These are phyloP conservation scores for Eristalis arbustorum DNA, from an alignment of 2,888 invertebrate species.

Conservation along the genomic window DNA sequence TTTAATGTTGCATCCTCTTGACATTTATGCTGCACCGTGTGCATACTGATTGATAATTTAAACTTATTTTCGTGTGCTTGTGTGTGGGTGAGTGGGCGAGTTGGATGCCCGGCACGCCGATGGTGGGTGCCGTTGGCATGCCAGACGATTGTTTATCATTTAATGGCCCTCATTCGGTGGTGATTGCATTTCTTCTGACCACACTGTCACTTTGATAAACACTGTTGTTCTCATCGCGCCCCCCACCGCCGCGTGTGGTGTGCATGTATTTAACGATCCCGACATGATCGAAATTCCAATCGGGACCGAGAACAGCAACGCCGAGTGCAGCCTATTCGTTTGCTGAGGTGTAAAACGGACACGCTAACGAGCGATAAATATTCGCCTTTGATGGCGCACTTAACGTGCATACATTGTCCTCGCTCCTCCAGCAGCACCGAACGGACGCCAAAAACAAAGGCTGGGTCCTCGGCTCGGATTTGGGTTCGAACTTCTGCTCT, in stretches of 20 bases:
- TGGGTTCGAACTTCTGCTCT: not conserved
- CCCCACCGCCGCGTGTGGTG: not conserved
- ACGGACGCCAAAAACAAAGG: constrained; percentile 2
- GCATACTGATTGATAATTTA: constrained; percentile 69
- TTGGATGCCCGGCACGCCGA: not conserved
- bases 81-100: not conserved
- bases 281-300: constrained; percentile 59
- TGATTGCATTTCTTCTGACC: constrained; percentile 64
- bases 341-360: constrained; percentile 63
- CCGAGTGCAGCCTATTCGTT: constrained; percentile 22
- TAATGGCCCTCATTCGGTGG: constrained; percentile 65
- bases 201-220: constrained; percentile 61
- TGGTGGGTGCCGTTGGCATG: constrained; percentile 34
- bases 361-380: constrained; percentile 66
- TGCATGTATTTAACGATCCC: constrained; percentile 16
- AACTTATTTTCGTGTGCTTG: constrained; percentile 47
- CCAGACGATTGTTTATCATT: constrained; percentile 65
- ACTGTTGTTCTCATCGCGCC: constrained; percentile 19
- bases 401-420: constrained; percentile 64
- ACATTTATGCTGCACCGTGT: constrained; percentile 68
- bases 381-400: constrained; percentile 63
- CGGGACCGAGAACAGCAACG: constrained; percentile 8
- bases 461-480: constrained; percentile 26
- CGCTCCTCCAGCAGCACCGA: not conserved
- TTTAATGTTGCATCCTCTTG: constrained; percentile 68